A percentile compares a stretch with the other conserved stretches of the same genome.
phyloP scores from a whole-genome alignment of 2,797 vertebrate genomes.

The Sebastes steindachneri region DNA sequence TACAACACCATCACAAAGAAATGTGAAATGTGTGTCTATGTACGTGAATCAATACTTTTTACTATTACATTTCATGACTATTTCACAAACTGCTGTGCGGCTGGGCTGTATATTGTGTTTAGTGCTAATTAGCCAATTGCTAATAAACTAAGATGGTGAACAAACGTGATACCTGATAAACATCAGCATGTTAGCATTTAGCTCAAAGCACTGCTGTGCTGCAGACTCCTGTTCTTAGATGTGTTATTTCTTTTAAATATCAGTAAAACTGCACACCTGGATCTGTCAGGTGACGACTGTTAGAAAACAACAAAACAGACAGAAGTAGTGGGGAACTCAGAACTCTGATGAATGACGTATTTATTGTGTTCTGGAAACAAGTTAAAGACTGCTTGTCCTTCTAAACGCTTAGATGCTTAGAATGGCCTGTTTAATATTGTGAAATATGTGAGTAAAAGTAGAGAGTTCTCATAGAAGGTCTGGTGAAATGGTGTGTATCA shows the following conservation, averaged over 20 bases:
- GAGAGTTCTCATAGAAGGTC: not conserved
- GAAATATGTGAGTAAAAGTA: not conserved
- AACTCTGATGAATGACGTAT: too few species aligned
- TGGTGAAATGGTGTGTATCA: not conserved
- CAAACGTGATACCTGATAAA: not conserved
- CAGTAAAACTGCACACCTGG: not conserved
- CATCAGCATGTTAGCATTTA: not conserved
- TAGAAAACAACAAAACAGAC: not conserved
- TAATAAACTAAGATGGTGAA: too few species aligned
- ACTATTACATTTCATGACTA: too few species aligned
- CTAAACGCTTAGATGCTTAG: not conserved
- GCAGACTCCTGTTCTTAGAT: not conserved
- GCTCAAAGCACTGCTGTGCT: not conserved
- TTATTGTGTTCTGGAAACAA: not conserved
- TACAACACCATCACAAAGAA: too few species aligned
- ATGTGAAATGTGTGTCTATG: too few species aligned
- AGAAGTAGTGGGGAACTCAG: not conserved
- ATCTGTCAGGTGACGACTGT: not conserved
- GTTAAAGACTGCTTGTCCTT: not conserved
- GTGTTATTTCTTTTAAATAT: not conserved
- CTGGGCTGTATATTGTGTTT: too few species aligned
- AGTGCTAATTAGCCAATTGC: too few species aligned
- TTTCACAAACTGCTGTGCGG: too few species aligned
- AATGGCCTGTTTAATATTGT: not conserved
- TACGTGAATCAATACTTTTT: too few species aligned